Evolutionary conservation across 2,113 vertebrate genomes (phyloP).

Genomic region (Corynorhinus townsendii): DNA sequence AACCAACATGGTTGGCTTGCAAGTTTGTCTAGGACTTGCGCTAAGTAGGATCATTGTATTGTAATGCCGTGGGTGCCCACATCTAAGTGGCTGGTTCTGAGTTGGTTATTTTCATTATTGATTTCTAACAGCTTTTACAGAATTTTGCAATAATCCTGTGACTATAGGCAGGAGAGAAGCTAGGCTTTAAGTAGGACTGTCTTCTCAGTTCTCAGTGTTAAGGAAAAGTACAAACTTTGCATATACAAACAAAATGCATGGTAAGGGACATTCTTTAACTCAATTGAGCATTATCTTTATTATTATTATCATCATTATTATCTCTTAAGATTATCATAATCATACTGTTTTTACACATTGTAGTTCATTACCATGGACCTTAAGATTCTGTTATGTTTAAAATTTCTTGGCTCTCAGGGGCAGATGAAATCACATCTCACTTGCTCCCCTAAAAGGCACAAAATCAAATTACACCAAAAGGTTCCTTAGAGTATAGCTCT

Average conservation of each 20-base stretch:
- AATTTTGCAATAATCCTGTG: constrained; percentile 3
- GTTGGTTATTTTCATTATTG: neutral
- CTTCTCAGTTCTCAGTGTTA: neutral
- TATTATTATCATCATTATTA: constrained; percentile 21
- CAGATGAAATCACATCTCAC: constrained; percentile 39
- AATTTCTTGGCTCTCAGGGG: neutral
- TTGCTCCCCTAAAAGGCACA: constrained; percentile 60
- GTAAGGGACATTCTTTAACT: neutral
- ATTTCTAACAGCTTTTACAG: neutral
- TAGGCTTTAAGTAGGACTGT: neutral
- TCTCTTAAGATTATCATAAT: constrained; percentile 23
- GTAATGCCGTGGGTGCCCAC: neutral
- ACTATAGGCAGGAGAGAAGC: neutral
- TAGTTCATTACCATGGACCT: neutral
- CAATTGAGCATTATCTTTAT: neutral
- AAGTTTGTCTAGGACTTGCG: neutral
- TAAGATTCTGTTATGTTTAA: constrained; percentile 17
- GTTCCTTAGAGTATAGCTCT: constrained; percentile 65
- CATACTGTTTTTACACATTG: neutral
- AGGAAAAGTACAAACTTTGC: neutral
- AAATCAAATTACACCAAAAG: constrained; percentile 72
- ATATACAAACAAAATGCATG: neutral
- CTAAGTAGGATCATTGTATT: neutral
- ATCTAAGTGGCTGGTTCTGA: neutral
- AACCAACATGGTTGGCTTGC: neutral